A percentile compares a stretch with the other conserved stretches of the same genome.
Conservation (phyloP, 2,888 invertebrate species). For the Pristionchus maxplancki region DNA sequence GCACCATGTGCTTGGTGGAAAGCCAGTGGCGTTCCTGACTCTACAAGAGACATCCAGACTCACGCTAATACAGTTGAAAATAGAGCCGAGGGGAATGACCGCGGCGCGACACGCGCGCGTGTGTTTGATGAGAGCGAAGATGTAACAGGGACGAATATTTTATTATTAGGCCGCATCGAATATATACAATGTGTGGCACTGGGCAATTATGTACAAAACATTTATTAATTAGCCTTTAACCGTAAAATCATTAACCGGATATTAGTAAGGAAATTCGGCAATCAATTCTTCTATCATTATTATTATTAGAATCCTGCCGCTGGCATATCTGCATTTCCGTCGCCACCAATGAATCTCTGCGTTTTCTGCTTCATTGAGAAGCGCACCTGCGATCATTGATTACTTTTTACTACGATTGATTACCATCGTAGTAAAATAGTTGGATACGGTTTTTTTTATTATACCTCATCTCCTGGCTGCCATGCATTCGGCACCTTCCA, state of each 20-base stretch:
- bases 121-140: neutral
- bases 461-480: constrained; percentile 70
- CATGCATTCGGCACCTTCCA: constrained; percentile 73
- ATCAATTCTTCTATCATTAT: too few species aligned
- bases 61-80: neutral
- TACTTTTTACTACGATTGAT: neutral
- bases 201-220: neutral
- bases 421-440: neutral
- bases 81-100: neutral
- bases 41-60: neutral
- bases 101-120: constrained; percentile 39
- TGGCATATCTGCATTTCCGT: constrained; percentile 65
- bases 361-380: constrained; percentile 66
- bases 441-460: neutral
- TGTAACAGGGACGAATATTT: neutral
- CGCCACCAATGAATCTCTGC: constrained; percentile 70
- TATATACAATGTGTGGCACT: neutral
- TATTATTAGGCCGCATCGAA: neutral
- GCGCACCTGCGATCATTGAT: constrained; percentile 53
- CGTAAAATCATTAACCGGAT: neutral
- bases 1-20: constrained; percentile 58
- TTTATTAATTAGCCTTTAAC: neutral
- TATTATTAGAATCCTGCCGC: constrained; percentile 38
- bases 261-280: neutral
- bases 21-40: constrained; percentile 27